Base-by-base conservation (phyloP, 1,140 invertebrate species). In the Probaryconus sp. region DNA sequence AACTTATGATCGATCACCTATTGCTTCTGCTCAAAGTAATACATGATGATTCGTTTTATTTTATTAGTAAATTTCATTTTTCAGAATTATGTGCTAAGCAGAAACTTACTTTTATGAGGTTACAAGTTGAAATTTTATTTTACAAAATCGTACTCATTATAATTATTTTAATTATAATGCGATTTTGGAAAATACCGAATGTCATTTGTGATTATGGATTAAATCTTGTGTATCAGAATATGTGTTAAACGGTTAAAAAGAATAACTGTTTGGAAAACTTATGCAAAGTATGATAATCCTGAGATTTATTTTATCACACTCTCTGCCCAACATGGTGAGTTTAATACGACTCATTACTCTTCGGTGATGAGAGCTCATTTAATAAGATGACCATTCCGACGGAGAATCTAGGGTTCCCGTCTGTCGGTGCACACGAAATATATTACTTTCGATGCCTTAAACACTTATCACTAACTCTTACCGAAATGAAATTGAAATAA, bases 1-100 rank as follows among this genome's bases (percentile, higher is more conserved):
- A 64, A 76, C 60, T 82, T 83, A 84, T 86, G 85, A 87, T 86
- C 85, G 84, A 87, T 87, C 78, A 76, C 78, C 80, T 80, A 85
- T 85, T 82, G 79, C 74, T 77, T 79, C 45, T 70, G 68, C 76
- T 30, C 14, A 55, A 60, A 45, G 43, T 68, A 67, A 73, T 45
- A 42, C 56, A 40, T 65, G 17, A 35, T 60, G 26, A 30, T 11
- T 47, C 60, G 79, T 78, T 80, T 81, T 47, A 40, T 38, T 70
- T 63, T 42, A 5, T 17, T 24, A 69, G 50, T 17, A 11, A 55
- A 1, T 40, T 64, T 55, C 69, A 37, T 6, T 6, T 21, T 4
- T 26, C 7, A 48, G 38, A 17, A 33, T 30, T 45, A 58, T 35
- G 35, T 33, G 11, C 11, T 14, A n/a, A n/a, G n/a, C n/a, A n/a